Base-by-base conservation (phyloP, 2,113 vertebrate species). In the Corydoras maculifer region DNA sequence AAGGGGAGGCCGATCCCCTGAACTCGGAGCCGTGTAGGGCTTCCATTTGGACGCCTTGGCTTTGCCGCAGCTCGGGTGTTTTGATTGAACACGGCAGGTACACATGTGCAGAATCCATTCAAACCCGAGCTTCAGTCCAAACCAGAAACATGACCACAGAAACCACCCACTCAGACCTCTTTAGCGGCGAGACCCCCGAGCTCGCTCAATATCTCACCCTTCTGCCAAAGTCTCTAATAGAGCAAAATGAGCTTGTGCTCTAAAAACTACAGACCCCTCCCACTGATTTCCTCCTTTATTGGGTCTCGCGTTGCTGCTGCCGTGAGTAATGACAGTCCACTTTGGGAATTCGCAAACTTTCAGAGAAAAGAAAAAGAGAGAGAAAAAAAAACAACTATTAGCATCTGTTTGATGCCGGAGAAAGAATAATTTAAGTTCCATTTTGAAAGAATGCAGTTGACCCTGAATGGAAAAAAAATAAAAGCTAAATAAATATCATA, bases 141-240 rank as follows among this genome's bases (percentile, higher is more conserved):
- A 73, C 60, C 58, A 73, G 68, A 76, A 78, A 80, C 68, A 69
- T 68, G 61, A 73, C 65, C 69, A 48, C 64, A 32, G 7, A 62
- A 78, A 69, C 66, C 70, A 65, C 70, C 68, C 50, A 66, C 73
- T 73, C 55, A 72, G 67, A 75, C 68, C 74, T 74, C 74, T 62
- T 59, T 69, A 72, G 71, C 70, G 63, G 60, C 59, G 59, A 57
- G 63, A 73, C 57, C 14, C 18, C 43, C 58, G 60, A 63, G 51
- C 49, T 58, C 53, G 49, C 61, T 62, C 70, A 65, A 58, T 59
- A 59, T 72, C 43, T 65, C 68, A 60, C 58, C 58, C 15, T 57
- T 12, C 64, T 69, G 68, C 69, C 65, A 69, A 25, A 76, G 58
- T 61, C 58, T 64, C 15, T 74, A 69, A 74, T 53, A 73, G 62